Base-by-base conservation (phyloP, 2,888 invertebrate species). In the Ditula angustiorana region DNA sequence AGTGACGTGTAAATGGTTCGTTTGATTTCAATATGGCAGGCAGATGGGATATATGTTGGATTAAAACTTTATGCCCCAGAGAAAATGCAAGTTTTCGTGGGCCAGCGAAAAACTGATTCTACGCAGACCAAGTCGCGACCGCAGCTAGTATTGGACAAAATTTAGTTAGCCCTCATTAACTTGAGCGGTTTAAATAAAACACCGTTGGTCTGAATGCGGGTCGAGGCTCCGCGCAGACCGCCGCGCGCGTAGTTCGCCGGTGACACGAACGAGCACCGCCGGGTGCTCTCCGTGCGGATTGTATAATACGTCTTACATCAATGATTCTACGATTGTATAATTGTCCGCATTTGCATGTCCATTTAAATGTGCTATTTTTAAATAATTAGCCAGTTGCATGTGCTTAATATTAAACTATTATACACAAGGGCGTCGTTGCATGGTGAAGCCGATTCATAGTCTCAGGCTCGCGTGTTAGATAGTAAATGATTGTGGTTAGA, bases 221-320 rank as follows among this genome's bases (percentile, higher is more conserved):
- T 60, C 60, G 60, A 60, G 60, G 60, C 30, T 30, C 41, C 23
- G 16, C 26, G 41, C 21, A 50, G n/a, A 60, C 41, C 60, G 16
- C 50, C 26, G 41, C 13, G 16, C 13, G 37, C 30, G 41, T 41
- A 37, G 52, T 28, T 2, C 41, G 60, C 5, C n/a, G n/a, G n/a
- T n/a, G n/a, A n/a, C n/a, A n/a, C n/a, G n/a, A n/a, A n/a, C n/a
- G n/a, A n/a, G n/a, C n/a, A n/a, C 19, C 26, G 55, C 55, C n/a
- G 41, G 0, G 41, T 16, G 49, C 49, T 30, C 53, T 30, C 61
- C 46, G 35, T 26, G 16, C 11, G 47, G n/a, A n/a, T 60, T 52
- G 50, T 37, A 52, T 60, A 60, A 60, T 44, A 33, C 50, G 41
- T 60, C 30, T 62, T 57, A 49, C 56, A 23, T 50, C 41, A 62